Conservation (phyloP, 2,113 vertebrate species). For the Nerophis lumbriciformis region DNA sequence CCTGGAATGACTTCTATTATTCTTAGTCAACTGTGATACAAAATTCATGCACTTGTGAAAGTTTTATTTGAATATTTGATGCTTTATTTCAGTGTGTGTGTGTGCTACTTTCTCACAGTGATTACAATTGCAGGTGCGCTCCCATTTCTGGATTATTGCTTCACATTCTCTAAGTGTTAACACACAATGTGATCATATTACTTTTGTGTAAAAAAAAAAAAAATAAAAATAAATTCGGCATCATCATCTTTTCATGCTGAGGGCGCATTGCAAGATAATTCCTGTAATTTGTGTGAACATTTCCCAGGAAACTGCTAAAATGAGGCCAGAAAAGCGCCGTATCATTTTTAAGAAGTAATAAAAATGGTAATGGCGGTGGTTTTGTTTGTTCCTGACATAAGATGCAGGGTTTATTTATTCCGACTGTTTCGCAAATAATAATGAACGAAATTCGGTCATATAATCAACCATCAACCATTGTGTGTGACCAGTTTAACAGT, state of each 20-base stretch:
- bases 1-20: too few species aligned
- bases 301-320: not conserved
- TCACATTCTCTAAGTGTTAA: not conserved
- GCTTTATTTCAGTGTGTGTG: not conserved
- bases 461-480: too few species aligned
- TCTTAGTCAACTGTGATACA: not conserved
- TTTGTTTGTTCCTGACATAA: too few species aligned
- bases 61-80: not conserved
- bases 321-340: not conserved
- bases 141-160: not conserved
- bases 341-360: not conserved
- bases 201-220: not conserved
- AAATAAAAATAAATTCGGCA: too few species aligned
- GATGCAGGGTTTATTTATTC: too few species aligned
- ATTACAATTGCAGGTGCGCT: not conserved
- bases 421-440: too few species aligned
- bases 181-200: not conserved
- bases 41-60: not conserved
- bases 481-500: too few species aligned
- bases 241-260: not conserved
- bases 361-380: too few species aligned
- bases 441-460: too few species aligned
- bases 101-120: slow-evolving; percentile 3
- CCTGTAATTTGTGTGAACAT: not conserved
- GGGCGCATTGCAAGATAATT: not conserved